A percentile compares a stretch with the other conserved stretches of the same genome.
Conservation (phyloP, 2,888 invertebrate species). For the Lasioglossum morio region DNA sequence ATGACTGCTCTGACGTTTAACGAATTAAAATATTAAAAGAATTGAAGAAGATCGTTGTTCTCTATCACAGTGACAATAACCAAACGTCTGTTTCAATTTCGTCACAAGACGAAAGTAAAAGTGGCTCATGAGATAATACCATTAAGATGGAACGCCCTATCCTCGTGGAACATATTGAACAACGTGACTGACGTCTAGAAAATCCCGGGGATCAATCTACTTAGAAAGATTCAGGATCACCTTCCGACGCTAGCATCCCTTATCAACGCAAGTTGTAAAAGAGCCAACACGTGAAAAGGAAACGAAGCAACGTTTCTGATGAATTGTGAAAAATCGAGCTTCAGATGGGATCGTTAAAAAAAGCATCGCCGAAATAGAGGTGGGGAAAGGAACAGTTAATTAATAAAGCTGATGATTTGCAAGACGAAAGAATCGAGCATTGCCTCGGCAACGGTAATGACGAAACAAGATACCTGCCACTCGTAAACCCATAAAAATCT, state of each 20-base stretch:
- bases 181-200: constrained; percentile 8
- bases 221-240: not conserved
- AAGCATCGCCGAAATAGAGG: not conserved
- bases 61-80: not conserved
- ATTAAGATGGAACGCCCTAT: not conserved
- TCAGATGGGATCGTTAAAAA: not conserved
- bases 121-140: not conserved
- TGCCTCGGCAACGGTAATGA: constrained; percentile 17
- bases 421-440: not conserved
- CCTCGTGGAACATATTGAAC: constrained; percentile 5
- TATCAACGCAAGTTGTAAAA: not conserved
- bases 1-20: not conserved
- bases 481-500: constrained; percentile 59
- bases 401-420: not conserved
- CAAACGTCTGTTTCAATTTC: not conserved
- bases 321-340: not conserved
- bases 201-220: constrained; percentile 29
- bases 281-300: not conserved
- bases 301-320: not conserved
- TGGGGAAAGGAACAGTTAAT: not conserved
- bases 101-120: not conserved
- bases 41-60: not conserved
- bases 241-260: not conserved
- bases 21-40: not conserved
- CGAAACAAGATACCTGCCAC: constrained; percentile 35